Percentiles rank a stretch among this genome's conserved stretches.
These are phyloP conservation scores for Phylloscopus whistleri DNA, from an alignment of 2,113 vertebrate species.

Conservation along the genomic window DNA sequence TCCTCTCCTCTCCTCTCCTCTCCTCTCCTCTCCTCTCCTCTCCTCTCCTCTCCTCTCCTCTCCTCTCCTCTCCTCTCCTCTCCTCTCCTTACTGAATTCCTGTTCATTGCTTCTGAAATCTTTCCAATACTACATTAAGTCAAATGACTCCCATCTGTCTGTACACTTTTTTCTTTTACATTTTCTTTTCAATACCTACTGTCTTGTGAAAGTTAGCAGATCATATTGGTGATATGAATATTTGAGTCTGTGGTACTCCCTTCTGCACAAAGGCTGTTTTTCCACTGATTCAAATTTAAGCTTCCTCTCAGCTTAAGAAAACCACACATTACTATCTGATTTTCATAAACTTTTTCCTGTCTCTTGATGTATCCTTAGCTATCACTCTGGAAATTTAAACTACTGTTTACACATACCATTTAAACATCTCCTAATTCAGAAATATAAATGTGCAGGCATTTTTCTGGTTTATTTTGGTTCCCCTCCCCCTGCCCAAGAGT, in stretches of 20 bases:
- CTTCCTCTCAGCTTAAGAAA: neutral
- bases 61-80: neutral
- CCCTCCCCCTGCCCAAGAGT: fast-evolving
- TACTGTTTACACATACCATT: neutral
- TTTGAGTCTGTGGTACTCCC: neutral
- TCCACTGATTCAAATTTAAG: neutral
- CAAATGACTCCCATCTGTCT: neutral
- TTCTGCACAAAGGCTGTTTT: neutral
- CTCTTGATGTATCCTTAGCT: neutral
- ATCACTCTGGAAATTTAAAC: neutral
- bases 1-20: neutral
- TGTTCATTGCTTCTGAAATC: neutral
- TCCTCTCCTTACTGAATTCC: neutral
- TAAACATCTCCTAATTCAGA: neutral
- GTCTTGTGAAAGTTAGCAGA: neutral
- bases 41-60: too few species aligned
- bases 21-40: too few species aligned
- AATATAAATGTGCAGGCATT: neutral
- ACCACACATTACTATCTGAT: fast-evolving
- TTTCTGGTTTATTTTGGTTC: neutral
- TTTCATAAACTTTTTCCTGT: neutral
- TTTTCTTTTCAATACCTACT: neutral
- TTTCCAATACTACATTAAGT: neutral
- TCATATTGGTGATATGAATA: neutral
- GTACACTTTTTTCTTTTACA: neutral